Conservation (phyloP, 2,113 vertebrate species). For the Cygnus atratus region DNA sequence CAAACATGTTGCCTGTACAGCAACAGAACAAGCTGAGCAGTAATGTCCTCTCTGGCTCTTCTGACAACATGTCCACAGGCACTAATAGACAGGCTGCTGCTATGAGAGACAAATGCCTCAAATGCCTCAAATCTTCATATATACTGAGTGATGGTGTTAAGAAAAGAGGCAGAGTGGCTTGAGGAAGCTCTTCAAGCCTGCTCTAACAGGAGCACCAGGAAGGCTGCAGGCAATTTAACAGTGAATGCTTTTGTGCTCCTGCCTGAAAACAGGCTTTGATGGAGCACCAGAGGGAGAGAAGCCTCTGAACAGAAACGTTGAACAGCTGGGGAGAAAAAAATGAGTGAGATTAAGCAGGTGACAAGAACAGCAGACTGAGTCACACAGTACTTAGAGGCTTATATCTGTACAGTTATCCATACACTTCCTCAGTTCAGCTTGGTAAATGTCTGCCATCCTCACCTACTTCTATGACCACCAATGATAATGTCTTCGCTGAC, state of each 20-base stretch:
- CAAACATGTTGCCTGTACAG: neutral
- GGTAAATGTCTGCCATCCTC: neutral
- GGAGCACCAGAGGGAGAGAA: neutral
- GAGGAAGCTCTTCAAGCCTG: neutral
- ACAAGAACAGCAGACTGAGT: neutral
- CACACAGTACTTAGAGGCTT: neutral
- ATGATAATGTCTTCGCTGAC: neutral
- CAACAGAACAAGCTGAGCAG: neutral
- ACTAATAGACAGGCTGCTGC: neutral
- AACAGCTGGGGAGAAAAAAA: neutral
- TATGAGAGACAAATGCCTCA: neutral
- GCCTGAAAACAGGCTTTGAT: neutral
- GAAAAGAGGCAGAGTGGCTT: neutral
- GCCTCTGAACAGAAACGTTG: neutral
- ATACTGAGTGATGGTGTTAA: neutral
- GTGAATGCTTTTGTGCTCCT: neutral
- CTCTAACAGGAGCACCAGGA: neutral
- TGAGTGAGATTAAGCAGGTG: neutral
- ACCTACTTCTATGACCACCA: neutral
- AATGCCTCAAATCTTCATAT: neutral
- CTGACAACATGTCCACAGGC: neutral
- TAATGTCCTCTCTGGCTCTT: neutral
- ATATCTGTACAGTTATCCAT: accelerated
- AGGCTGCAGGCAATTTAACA: neutral
- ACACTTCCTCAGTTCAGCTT: neutral